Evolutionary conservation across 1,140 invertebrate genomes (phyloP), one percentile per base, ranked within the genome.

Genomic region (Orius laevigatus): DNA sequence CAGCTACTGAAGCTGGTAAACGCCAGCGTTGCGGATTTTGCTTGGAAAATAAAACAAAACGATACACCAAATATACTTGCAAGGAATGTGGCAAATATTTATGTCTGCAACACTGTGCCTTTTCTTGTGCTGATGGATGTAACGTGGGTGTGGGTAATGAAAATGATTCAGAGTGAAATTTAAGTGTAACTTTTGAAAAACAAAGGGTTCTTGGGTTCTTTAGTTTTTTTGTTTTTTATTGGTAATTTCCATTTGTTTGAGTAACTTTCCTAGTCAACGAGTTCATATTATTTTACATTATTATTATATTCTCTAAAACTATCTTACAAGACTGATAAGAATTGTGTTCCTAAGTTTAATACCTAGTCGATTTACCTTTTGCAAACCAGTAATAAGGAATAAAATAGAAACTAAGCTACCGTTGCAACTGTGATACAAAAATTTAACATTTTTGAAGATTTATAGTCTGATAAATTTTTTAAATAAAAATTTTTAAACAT

Each of bases 1-100:
- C 40, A 42, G 40, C 40, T 42, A 42, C 40, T 42, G 14, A 42
- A 3, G 3, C 50, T 51, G 50, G 33, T 51, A 32, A 36, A 16
- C 50, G 50, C 35, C 47, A n/a, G 50, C 36, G 43, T n/a, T 34
- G 46, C 38, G 35, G 3, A 40, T n/a, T n/a, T n/a, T 16, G 42
- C 39, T 51, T 46, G 33, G 1, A 40, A 31, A 25, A 46, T 20
- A 46, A 39, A 47, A 51, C 12, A 38, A 51, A 18, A 46, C 8
- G 50, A 39, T 46, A 16, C 43, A 46, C 50, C 34, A 51, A 47
- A 46, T 39, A 46, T 38, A 4, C 43, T 51, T 51, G 43, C 50
- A 46, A 46, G 34, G 15, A 47, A 47, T 51, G 50, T 47, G 50
- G 50, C 20, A 43, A 51, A 51, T 46, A 51, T 51, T 31, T 51